phyloP scores from a whole-genome alignment of 2,888 invertebrate species.

The Crossocerus cetratus region DNA sequence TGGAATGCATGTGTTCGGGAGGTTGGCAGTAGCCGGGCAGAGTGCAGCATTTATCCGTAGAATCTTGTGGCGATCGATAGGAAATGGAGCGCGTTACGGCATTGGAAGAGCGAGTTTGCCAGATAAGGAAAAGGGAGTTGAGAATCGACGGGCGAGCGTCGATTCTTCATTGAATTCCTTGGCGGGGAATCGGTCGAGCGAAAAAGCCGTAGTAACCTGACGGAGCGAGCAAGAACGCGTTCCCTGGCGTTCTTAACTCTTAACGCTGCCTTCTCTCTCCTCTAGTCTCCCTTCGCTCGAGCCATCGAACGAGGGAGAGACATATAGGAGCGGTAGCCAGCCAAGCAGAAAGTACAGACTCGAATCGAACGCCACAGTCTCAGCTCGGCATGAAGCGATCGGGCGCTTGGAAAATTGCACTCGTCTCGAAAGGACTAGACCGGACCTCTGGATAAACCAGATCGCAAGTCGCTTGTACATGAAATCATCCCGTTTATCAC shows the following conservation, averaged over 20 bases:
- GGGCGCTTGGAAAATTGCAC: slow-evolving; percentile 28
- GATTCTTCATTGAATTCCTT: slow-evolving; percentile 54
- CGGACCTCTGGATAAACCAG: no score
- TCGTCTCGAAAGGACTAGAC: no score
- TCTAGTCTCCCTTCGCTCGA: slow-evolving; percentile 48
- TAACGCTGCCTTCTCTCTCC: slow-evolving; percentile 51
- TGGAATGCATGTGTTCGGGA: no score
- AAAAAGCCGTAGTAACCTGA: slow-evolving; percentile 52
- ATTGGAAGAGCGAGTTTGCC: slow-evolving; percentile 12
- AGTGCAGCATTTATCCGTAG: neutral
- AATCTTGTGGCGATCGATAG: slow-evolving; percentile 8
- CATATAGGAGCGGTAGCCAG: slow-evolving; percentile 68
- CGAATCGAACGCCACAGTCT: slow-evolving; percentile 69
- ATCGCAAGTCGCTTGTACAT: no score
- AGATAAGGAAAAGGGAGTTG: slow-evolving; percentile 39
- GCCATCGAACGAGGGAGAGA: slow-evolving; percentile 57
- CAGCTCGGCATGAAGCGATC: slow-evolving; percentile 59
- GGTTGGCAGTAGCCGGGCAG: no score
- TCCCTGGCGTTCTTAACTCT: slow-evolving; percentile 56
- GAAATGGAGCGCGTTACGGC: slow-evolving; percentile 2
- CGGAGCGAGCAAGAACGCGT: slow-evolving; percentile 57
- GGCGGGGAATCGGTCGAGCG: slow-evolving; percentile 39
- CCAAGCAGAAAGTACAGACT: slow-evolving; percentile 70
- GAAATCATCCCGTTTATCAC: no score
- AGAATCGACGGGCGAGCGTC: slow-evolving; percentile 39